Percentiles rank a stretch among this genome's conserved stretches.
phyloP scores from a whole-genome alignment of 2,888 invertebrate species.

The Drosophila mimetica region DNA sequence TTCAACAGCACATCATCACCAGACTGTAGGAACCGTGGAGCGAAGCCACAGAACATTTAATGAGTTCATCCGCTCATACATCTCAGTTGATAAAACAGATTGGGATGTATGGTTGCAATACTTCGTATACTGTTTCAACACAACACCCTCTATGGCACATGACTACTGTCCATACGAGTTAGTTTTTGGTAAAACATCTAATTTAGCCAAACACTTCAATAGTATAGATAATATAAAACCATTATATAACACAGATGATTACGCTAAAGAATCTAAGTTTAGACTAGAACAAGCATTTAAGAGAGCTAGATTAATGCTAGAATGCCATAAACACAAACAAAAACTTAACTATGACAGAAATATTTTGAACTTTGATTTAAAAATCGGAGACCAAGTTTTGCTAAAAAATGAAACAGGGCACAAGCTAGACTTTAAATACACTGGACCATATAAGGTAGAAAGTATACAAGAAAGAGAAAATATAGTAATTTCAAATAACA shows the following conservation, averaged over 20 bases:
- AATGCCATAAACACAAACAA: no score
- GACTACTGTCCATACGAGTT: background rate
- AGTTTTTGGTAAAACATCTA: background rate
- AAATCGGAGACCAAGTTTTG: no score
- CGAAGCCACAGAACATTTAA: no score
- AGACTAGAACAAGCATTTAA: background rate
- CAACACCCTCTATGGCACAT: background rate
- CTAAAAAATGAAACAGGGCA: no score
- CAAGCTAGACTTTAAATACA: no score
- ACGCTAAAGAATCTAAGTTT: no score
- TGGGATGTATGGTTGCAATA: background rate
- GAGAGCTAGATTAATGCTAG: background rate
- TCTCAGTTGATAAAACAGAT: background rate
- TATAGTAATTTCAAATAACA: no score
- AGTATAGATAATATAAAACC: background rate
- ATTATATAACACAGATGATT: background rate
- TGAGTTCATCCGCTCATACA: background rate
- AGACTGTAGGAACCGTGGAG: background rate
- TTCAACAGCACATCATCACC: constrained; percentile 5
- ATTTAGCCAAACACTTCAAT: background rate
- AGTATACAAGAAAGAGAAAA: no score
- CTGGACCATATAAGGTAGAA: no score
- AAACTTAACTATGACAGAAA: no score
- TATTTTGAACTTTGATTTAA: no score
- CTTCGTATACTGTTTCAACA: background rate